Evolutionary conservation across 2,797 vertebrate species (phyloP).

Genomic region (Cryptoblepharus egeriae): DNA sequence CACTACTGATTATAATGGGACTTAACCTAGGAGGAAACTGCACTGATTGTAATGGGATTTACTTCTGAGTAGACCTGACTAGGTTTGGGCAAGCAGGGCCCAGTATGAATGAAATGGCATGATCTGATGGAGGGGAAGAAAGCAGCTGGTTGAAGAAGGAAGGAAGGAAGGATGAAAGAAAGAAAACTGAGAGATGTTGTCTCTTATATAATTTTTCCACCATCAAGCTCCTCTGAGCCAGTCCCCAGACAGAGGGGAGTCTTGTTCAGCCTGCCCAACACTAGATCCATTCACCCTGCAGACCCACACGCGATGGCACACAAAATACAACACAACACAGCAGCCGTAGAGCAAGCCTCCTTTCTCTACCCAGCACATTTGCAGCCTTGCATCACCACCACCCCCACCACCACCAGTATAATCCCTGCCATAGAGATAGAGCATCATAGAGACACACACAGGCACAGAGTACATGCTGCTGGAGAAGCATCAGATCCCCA

Average conservation of each 20-base stretch:
- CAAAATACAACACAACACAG: too few relatives aligned
- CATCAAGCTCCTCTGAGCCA: too few relatives aligned
- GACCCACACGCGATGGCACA: neutral
- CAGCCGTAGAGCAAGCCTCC: neutral
- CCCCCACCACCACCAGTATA: neutral
- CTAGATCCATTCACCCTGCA: neutral
- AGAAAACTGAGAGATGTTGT: neutral
- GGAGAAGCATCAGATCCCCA: neutral
- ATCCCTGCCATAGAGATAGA: conserved; percentile 2
- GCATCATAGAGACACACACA: neutral
- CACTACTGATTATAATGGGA: too few relatives aligned
- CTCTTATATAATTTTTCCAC: conserved; percentile 37
- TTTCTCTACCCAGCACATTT: neutral
- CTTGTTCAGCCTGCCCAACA: neutral
- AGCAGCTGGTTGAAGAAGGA: neutral
- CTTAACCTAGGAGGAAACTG: too few relatives aligned
- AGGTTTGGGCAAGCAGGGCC: too few relatives aligned
- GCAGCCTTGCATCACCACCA: neutral
- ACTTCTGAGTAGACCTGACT: too few relatives aligned
- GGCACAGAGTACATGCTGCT: neutral
- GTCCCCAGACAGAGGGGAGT: neutral
- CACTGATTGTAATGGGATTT: too few relatives aligned
- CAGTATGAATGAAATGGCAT: neutral
- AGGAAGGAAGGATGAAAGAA: too few relatives aligned
- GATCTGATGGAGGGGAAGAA: too few relatives aligned